Evolutionary conservation across 53 echinoderm and acorn worm genomes (phyloP).

Genomic region (Echinometra lucunter): DNA sequence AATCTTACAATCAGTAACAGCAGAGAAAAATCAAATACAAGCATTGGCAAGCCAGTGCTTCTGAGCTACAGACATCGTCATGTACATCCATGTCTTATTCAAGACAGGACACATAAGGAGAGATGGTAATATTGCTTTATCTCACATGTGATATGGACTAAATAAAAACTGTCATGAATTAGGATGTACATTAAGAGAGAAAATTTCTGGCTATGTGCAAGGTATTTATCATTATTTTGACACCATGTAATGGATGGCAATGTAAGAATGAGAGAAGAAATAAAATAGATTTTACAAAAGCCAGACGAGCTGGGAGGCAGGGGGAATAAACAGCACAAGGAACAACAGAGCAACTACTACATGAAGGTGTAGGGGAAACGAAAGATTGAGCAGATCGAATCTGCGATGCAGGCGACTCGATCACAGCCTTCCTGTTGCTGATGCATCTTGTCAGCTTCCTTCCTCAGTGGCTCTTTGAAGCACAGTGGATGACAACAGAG

Average conservation of each 20-base stretch:
- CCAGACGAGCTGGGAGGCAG: too few species aligned
- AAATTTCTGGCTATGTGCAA: too few species aligned
- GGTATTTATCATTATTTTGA: too few species aligned
- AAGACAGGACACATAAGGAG: neutral
- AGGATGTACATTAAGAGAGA: too few species aligned
- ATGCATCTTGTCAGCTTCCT: conserved; percentile 43
- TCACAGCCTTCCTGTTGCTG: conserved; percentile 37
- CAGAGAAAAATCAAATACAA: neutral
- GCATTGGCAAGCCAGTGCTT: neutral
- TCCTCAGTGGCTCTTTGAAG: neutral
- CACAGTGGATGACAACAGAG: conserved; percentile 30
- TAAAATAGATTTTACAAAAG: too few species aligned
- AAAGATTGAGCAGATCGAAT: neutral
- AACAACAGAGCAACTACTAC: neutral
- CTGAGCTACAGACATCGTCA: neutral
- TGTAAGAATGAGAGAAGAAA: too few species aligned
- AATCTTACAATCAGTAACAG: neutral
- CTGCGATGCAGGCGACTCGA: neutral
- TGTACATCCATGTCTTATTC: neutral
- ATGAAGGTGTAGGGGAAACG: neutral
- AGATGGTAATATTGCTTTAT: too few species aligned
- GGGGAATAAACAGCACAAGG: neutral
- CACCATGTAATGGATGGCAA: too few species aligned
- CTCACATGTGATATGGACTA: too few species aligned
- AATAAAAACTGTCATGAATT: too few species aligned